A percentile compares a stretch with the other conserved stretches of the same genome.
phyloP scores from a whole-genome alignment of 2,113 vertebrate species.

The Canis aureus region DNA sequence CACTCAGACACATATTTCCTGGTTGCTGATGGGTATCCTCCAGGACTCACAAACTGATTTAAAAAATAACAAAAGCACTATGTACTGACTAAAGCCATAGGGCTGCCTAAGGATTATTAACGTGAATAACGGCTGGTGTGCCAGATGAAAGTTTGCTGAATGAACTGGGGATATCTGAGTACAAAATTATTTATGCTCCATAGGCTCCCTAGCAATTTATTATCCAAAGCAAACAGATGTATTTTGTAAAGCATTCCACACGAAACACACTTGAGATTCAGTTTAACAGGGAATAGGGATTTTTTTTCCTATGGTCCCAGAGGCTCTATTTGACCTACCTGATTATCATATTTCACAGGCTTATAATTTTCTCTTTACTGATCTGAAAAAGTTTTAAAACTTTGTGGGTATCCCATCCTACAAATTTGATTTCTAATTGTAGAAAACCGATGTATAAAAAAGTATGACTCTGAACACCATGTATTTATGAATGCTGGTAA shows the following conservation, averaged over 20 bases:
- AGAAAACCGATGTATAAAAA: not conserved
- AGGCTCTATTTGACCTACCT: not conserved
- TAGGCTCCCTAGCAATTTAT: not conserved
- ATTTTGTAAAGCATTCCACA: not conserved
- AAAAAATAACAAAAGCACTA: not conserved
- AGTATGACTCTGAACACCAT: not conserved
- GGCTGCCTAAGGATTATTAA: not conserved
- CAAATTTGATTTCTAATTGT: constrained; percentile 6
- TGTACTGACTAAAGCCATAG: not conserved
- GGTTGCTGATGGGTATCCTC: not conserved
- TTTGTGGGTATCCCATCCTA: not conserved
- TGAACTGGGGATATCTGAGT: not conserved
- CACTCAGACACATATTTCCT: not conserved
- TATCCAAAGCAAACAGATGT: constrained; percentile 8
- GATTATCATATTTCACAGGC: not conserved
- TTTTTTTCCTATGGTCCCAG: not conserved
- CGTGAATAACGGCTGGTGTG: not conserved
- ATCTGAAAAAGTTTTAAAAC: not conserved
- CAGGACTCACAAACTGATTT: not conserved
- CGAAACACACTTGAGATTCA: constrained; percentile 46
- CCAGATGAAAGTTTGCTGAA: not conserved
- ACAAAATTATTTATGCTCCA: not conserved
- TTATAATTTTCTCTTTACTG: not conserved
- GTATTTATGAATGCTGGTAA: not conserved
- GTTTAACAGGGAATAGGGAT: not conserved